Evolutionary conservation across 2,888 invertebrate genomes (phyloP), one percentile per base, ranked within the genome.

Genomic region (Heliconius erato): DNA sequence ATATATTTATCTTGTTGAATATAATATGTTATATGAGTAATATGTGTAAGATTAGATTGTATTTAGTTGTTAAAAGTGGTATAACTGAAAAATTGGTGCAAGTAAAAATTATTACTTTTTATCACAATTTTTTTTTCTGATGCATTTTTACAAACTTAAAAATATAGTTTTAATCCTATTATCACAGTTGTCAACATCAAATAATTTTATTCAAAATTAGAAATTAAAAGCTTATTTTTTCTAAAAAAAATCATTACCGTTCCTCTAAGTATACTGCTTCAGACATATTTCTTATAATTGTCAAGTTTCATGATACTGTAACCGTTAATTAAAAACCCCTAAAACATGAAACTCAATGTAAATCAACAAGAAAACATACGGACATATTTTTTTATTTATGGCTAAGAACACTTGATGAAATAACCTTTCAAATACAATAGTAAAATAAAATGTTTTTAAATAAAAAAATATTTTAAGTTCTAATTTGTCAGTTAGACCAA

Each of bases 1-100:
- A 71, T 28, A 67, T 40, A n/a, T 71, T 54, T 54, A 11, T 40
- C 40, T n/a, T 40, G 40, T 71, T 71, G 35, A 23, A n/a, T 71
- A 32, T 68, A 35, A n/a, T 54, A 71, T 71, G n/a, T 71, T 40
- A 71, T 40, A n/a, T 71, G 54, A 54, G 23, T 54, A 54, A 67
- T 67, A 28, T 67, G 12, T 63, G 11, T 63, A 63, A 63, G 63
- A 63, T n/a, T 63, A 67, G 26, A 67, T 67, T 67, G 28, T 67
- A 26, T 67, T 14, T 67, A 26, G 14, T 54, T 54, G 54, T 54
- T 67, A 12, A 71, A 71, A 71, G n/a, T 40, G 71, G 71, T 40
- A 12, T 71, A 71, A 40, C 40, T 71, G 69, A 71, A 28, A 35
- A 71, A 23, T 35, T 63, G 11, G 54, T 54, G 49, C 5, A 49